These are phyloP conservation scores for Nyleta sp. DNA, from an alignment of 2,888 invertebrate genomes.

Conservation along the genomic window DNA sequence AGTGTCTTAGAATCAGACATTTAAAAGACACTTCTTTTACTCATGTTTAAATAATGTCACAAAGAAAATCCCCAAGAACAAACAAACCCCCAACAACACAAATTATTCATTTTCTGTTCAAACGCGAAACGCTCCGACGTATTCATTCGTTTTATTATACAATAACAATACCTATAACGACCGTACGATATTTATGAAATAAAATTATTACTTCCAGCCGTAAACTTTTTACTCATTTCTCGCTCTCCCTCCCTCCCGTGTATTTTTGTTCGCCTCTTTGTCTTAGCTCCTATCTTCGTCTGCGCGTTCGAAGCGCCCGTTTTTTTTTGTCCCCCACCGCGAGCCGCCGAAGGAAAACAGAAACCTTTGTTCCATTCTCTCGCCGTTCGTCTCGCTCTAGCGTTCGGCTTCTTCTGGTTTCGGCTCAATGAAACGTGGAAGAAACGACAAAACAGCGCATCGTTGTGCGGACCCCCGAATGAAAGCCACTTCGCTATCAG, in stretches of 20 bases:
- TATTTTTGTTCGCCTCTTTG: constrained; percentile 13
- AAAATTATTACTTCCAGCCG: neutral
- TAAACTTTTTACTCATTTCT: constrained; percentile 7
- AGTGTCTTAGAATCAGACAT: too few relatives aligned
- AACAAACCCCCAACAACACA: too few relatives aligned
- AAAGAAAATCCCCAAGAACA: too few relatives aligned
- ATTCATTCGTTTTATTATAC: neutral
- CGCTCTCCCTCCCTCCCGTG: neutral
- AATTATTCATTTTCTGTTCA: too few relatives aligned
- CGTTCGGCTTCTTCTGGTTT: constrained; percentile 45
- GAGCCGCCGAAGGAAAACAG: constrained; percentile 38
- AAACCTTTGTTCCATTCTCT: constrained; percentile 61
- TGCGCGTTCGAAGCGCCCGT: neutral
- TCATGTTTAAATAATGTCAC: too few relatives aligned
- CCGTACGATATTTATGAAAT: neutral
- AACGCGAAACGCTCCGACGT: too few relatives aligned
- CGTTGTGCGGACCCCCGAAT: constrained; percentile 35
- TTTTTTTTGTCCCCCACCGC: constrained; percentile 38
- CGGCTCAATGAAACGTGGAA: constrained; percentile 51
- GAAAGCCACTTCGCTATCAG: constrained; percentile 59
- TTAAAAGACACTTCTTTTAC: too few relatives aligned
- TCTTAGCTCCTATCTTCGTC: constrained; percentile 16
- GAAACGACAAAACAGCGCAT: constrained; percentile 50
- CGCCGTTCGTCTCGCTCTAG: constrained; percentile 22
- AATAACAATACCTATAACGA: neutral